Percentiles rank a stretch among this genome's conserved stretches.
phyloP scores from a whole-genome alignment of 2,797 vertebrate genomes.

The Podarcis lilfordi region DNA sequence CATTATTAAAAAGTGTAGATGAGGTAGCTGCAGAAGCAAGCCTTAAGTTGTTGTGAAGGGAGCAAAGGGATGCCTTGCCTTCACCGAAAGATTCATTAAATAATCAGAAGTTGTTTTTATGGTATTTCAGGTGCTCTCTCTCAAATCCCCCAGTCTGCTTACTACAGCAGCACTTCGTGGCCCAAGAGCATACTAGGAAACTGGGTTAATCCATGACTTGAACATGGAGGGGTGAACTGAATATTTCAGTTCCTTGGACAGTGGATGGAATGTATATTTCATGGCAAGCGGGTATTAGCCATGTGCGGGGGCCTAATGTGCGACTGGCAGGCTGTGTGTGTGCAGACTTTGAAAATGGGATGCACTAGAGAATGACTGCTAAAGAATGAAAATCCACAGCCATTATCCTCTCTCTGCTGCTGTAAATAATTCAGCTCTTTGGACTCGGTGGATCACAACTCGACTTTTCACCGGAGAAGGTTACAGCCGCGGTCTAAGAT shows the following conservation, averaged over 20 bases:
- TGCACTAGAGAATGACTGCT: slow-evolving; percentile 38
- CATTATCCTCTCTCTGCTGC: slow-evolving; percentile 19
- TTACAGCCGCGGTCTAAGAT: background rate
- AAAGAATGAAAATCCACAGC: slow-evolving; percentile 34
- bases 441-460: slow-evolving; percentile 12
- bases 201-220: slow-evolving; percentile 46
- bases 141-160: slow-evolving; percentile 60
- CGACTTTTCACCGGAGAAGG: background rate
- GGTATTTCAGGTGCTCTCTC: slow-evolving; percentile 69
- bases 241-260: slow-evolving; percentile 52
- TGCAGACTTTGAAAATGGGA: slow-evolving; percentile 42
- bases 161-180: slow-evolving; percentile 60
- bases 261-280: slow-evolving; percentile 58
- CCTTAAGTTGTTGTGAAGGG: slow-evolving; percentile 53
- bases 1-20: slow-evolving; percentile 37
- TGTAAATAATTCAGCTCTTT: slow-evolving; percentile 47
- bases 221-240: slow-evolving; percentile 55
- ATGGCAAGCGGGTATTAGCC: slow-evolving; percentile 61
- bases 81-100: slow-evolving; percentile 54
- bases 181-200: slow-evolving; percentile 56
- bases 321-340: slow-evolving; percentile 49
- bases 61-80: slow-evolving; percentile 61
- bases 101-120: slow-evolving; percentile 61
- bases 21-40: slow-evolving; percentile 24
- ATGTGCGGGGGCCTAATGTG: slow-evolving; percentile 57